Evolutionary conservation across 1,140 invertebrate species (phyloP).

Genomic region (Zaprionus tsacasi): DNA sequence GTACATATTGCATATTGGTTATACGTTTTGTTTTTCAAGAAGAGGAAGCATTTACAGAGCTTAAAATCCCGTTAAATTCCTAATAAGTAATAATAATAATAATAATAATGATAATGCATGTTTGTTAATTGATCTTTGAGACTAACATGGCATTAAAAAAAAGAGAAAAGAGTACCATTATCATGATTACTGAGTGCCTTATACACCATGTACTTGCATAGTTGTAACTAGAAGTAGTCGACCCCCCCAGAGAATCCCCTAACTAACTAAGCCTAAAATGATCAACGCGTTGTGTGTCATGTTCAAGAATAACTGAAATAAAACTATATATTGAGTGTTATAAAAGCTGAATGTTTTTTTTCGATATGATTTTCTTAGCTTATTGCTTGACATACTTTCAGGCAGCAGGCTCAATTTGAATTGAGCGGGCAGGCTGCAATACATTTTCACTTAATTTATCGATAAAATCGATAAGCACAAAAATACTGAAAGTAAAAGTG

Average conservation of each 20-base stretch:
- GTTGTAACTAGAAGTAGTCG: conserved; percentile 46
- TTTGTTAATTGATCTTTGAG: conserved; percentile 38
- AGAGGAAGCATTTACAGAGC: conserved; percentile 43
- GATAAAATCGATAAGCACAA: no score
- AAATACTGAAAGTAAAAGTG: no score
- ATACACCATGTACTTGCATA: conserved; percentile 51
- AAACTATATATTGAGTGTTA: conserved; percentile 32
- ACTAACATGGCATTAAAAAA: conserved; percentile 27
- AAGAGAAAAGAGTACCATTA: neutral
- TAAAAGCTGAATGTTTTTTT: neutral
- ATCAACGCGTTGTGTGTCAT: conserved; percentile 58
- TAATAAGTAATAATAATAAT: conserved; percentile 8
- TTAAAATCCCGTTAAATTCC: conserved; percentile 10
- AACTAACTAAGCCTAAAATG: conserved; percentile 45
- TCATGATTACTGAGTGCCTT: conserved; percentile 26
- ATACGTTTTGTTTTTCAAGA: neutral
- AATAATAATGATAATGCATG: conserved; percentile 3
- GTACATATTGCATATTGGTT: neutral
- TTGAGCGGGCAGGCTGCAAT: no score
- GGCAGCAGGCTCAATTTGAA: no score
- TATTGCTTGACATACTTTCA: neutral
- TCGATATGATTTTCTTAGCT: no score
- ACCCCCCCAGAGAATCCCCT: conserved; percentile 7
- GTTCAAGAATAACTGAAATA: conserved; percentile 60
- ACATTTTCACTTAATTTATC: no score